phyloP scores from a whole-genome alignment of 2,888 invertebrate genomes.

The Autographa pulchrina region DNA sequence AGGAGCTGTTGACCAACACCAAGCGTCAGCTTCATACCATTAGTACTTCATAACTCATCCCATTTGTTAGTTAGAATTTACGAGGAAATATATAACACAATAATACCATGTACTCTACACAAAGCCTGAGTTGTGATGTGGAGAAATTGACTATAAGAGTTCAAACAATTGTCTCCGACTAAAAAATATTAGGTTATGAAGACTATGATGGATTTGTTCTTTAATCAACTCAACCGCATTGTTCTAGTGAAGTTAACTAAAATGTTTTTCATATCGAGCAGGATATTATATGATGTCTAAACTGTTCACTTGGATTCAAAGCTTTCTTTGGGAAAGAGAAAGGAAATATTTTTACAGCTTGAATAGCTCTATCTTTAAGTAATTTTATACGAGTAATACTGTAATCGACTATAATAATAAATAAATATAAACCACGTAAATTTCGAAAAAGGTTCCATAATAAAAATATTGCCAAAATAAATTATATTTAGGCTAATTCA shows the following conservation, averaged over 20 bases:
- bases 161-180: background rate
- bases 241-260: no score
- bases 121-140: slow-evolving; percentile 58
- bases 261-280: no score
- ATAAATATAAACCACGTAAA: background rate
- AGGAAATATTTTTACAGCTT: background rate
- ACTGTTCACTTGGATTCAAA: background rate
- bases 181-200: background rate
- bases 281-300: background rate
- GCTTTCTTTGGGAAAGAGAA: background rate
- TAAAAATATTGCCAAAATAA: slow-evolving; percentile 11
- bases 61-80: slow-evolving; percentile 72
- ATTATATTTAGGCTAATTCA: slow-evolving; percentile 16
- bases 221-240: no score
- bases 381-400: slow-evolving; percentile 47
- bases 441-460: background rate
- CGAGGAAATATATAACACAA: slow-evolving; percentile 53
- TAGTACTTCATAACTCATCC: slow-evolving; percentile 58
- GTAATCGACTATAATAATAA: slow-evolving; percentile 31
- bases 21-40: slow-evolving; percentile 46
- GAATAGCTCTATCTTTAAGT: slow-evolving; percentile 9
- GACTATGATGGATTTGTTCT: no score
- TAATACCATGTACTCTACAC: slow-evolving; percentile 64
- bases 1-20: slow-evolving; percentile 58
- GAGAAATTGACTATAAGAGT: slow-evolving; percentile 63